These are phyloP conservation scores for Linepithema humile DNA, from an alignment of 1,140 invertebrate species.

Conservation along the genomic window DNA sequence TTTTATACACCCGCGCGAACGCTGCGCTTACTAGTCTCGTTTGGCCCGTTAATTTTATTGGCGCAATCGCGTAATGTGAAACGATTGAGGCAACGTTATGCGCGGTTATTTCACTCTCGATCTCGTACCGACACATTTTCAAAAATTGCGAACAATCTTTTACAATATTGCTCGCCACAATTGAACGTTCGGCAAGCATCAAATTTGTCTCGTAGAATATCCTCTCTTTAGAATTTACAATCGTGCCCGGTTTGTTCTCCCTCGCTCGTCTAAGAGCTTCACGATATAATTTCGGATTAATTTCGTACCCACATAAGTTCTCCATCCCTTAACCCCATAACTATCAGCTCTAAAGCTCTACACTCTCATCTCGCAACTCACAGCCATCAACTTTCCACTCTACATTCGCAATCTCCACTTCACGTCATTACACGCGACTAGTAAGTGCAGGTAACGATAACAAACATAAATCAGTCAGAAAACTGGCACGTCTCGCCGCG, in stretches of 20 bases:
- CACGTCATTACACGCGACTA: background rate
- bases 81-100: too few species aligned
- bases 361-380: background rate
- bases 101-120: too few species aligned
- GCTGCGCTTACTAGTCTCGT: too few species aligned
- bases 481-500: background rate
- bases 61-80: too few species aligned
- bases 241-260: too few species aligned
- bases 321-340: background rate
- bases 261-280: background rate
- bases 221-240: background rate
- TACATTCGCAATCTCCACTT: background rate
- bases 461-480: background rate
- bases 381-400: background rate
- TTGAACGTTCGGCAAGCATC: background rate
- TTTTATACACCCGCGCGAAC: background rate
- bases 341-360: background rate
- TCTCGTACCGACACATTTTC: too few species aligned
- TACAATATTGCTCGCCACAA: background rate
- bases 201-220: background rate
- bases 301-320: background rate
- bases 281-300: slow-evolving; percentile 8
- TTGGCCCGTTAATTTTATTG: slow-evolving; percentile 9
- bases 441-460: too few species aligned
- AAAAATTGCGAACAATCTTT: too few species aligned